Base-by-base conservation (phyloP, 2,888 invertebrate genomes). In the Aleiodes leptofemur region DNA sequence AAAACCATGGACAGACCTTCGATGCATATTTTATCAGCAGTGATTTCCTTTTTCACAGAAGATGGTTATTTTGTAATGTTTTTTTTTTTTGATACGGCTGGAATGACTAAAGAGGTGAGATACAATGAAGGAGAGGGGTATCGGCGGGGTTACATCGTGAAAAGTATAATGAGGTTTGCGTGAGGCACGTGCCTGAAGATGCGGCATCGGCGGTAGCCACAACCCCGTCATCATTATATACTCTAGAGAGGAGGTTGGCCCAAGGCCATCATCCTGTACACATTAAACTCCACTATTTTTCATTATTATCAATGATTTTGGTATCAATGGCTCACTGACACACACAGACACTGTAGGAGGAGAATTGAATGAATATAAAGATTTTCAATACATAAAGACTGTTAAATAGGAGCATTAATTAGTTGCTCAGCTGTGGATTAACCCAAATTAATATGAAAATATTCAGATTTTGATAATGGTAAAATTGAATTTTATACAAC, bases 181-280 rank as follows among this genome's bases (percentile, higher is more conserved):
- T 86, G 87, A 87, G 87, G 86, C 87, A 86, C 87, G 87, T 87
- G 87, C 87, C 85, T 79, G 82, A 81, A 84, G 83, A 82, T 79
- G 64, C 68, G 55, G 61, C 69, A 75, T 77, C 81, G 77, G 84
- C 82, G 2, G 23, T 23, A 23, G 23, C 23, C 23, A 23, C 23
- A 23, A 23, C 23, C 23, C 23, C 23, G 23, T 82, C 83, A 81
- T 86, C 84, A 86, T 87, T 87, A 87, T 86, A 66, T 48, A 16
- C 50, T 83, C 85, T 82, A 81, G 84, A 76, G 81, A 84, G 84
- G 80, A 83, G 82, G 81, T 81, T 82, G 84, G 83, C 82, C 77
- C 74, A 73, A 68, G 78, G 82, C 77, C 78, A 23, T 29, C 43
- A 23, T 29, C 43, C 73, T 79, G 75, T 83, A 16, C 80, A 81